Conservation (phyloP, 2,113 vertebrate species). For the Microcebus ravelobensis region DNA sequence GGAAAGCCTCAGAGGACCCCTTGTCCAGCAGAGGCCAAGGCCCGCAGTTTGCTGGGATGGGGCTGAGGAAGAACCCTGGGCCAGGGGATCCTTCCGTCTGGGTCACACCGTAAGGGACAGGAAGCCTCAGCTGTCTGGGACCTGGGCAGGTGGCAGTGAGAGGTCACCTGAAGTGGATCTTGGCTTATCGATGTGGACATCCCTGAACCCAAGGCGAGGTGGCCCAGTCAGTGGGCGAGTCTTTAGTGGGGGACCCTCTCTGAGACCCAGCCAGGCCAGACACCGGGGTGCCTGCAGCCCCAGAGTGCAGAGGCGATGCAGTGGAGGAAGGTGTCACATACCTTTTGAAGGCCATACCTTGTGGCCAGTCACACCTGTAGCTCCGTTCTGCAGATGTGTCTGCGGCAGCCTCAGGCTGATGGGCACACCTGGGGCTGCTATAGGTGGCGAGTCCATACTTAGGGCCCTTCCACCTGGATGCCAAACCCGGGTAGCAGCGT, state of each 20-base stretch:
- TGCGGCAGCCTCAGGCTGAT: neutral
- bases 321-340: neutral
- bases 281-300: neutral
- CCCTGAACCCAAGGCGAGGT: neutral
- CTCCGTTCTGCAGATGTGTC: neutral
- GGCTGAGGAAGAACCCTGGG: neutral
- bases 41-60: neutral
- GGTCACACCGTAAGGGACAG: neutral
- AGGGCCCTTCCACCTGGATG: neutral
- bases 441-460: fast-evolving
- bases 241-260: neutral
- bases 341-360: neutral
- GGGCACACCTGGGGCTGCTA: neutral
- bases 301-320: neutral
- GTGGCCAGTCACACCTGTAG: neutral
- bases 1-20: neutral
- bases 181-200: neutral
- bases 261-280: neutral
- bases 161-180: neutral
- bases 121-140: neutral
- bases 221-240: neutral
- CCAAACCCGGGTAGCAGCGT: neutral
- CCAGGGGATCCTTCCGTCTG: neutral
- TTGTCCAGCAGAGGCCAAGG: neutral
- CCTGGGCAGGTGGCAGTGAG: neutral